Evolutionary conservation across 2,797 vertebrate species (phyloP), one percentile per base, ranked within the genome.

Genomic region (Xiphophorus birchmanni): DNA sequence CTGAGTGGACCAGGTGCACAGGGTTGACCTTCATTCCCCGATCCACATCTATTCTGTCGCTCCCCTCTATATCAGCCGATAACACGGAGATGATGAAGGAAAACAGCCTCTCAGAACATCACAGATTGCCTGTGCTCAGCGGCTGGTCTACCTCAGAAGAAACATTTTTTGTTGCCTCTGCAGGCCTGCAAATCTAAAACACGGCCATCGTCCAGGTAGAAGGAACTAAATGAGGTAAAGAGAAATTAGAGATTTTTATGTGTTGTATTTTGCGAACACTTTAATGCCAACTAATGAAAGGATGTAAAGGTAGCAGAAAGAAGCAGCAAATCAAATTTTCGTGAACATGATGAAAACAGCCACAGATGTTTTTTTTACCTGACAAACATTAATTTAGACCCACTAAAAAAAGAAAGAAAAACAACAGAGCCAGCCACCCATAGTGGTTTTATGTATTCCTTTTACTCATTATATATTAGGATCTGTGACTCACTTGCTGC

Each of bases 81-180:
- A 84, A 86, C 76, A 78, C 83, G 56, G 63, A 87, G 63, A 86
- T 86, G 88, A 83, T 54, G 72, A 80, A 35, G 69, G 82, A 56
- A 81, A 87, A 77, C 77, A 85, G 47, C 21, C 73, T 45, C 79
- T 81, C 77, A 32, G 75, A 58, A 74, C 69, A 47, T 74, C 77
- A 54, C 1, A 88, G 63, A 94, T 87, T 81, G 85, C 80, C 75
- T 88, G 69, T 76, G 48, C 58, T 79, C 35, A 58, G 17, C 73
- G 60, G 29, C 50, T n/a, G 72, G 42, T 73, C 50, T 52, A 52
- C 74, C 73, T 76, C 50, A 40, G 7, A 17, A 76, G 52, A 78
- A 83, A 77, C 74, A 65, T 77, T 42, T 8, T 13, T 23, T 40
- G 2, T 0, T 29, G 37, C 29, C 47, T 71, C 69, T 80, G 73